Evolutionary conservation across 2,888 invertebrate genomes (phyloP), one percentile per base, ranked within the genome.

Genomic region (Nymphalis c-album): DNA sequence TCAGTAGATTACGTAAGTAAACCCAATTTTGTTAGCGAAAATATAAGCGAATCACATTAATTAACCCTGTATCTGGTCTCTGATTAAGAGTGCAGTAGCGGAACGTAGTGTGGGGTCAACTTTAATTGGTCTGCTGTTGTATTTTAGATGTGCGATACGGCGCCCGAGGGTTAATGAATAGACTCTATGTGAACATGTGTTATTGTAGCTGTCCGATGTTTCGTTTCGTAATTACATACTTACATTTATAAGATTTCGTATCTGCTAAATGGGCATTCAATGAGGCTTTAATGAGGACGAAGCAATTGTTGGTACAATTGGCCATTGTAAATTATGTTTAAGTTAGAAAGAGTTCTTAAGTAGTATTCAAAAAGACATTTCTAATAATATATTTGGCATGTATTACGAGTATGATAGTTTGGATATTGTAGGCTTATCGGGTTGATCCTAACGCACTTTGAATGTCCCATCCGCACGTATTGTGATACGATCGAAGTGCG

Each of bases 71-170:
- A 90, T 90, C 91, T 87, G 80, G 75, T 80, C 82, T 77, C 87
- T 88, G 90, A 90, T 90, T 91, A 90, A 91, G 88, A 90, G 90
- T 89, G 85, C 88, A 88, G 84, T 84, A 84, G 85, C 85, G 86
- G 82, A 87, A 86, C 86, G 83, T 71, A 76, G 78, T 76, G 80
- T 81, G 80, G 84, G 90, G 89, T 90, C 89, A 88, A 87, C 86
- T 89, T 88, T 90, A 90, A 89, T 90, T 90, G 90, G 88, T 85
- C 84, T 79, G 74, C 78, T 76, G 82, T 79, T 85, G 86, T 87
- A 85, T 86, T 85, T 88, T 85, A 90, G 90, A 91, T 91, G 86
- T 81, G 85, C 86, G 91, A 91, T 90, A 90, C 85, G 79, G 76
- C 74, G 75, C 76, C 70, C 63, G 70, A 69, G 80, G 80, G 80